Evolutionary conservation across 2,797 vertebrate genomes (phyloP), one percentile per base, ranked within the genome.

Genomic region (Sebastes minor): DNA sequence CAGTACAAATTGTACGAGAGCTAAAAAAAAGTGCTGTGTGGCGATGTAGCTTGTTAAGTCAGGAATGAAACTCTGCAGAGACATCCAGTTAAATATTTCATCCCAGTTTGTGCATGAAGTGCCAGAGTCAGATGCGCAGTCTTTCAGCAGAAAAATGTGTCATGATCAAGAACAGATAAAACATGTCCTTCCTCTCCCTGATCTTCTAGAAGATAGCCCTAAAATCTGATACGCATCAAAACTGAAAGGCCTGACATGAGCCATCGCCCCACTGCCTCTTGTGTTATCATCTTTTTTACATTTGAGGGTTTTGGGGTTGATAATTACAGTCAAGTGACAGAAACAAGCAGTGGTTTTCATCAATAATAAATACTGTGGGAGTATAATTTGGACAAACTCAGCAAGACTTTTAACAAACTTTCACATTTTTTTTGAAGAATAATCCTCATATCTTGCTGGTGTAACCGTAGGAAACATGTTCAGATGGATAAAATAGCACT

Each of bases 51-150:
- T 90, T 74, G 81, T 91, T 90, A 91, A 86, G 71, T 61, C 49
- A 32, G 76, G 82, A 79, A 69, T 74, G 74, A 80, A 90, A 74
- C 76, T 81, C 91, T 81, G 83, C 10, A 33, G 88, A 90, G 92
- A 86, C 81, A 66, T 18, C 63, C 68, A 74, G 85, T 80, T 94
- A 85, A 92, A 94, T 93, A 90, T 94, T 94, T 93, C 63, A 94
- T 91, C 81, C 66, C 1, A 80, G 86, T 89, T 88, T 88, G 85
- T 76, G 85, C 77, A 78, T 81, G 60, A 82, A 81, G 70, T 82
- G 80, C 83, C 76, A 76, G 71, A 91, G 78, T 85, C 76, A 63
- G 82, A 88, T 56, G 89, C 66, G 33, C 23, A 78, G 70, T 84
- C 80, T 87, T 86, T 82, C 22, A 84, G 74, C 68, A 75, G 82